phyloP scores from a whole-genome alignment of 2,797 vertebrate genomes.

The Aselliscus stoliczkanus region DNA sequence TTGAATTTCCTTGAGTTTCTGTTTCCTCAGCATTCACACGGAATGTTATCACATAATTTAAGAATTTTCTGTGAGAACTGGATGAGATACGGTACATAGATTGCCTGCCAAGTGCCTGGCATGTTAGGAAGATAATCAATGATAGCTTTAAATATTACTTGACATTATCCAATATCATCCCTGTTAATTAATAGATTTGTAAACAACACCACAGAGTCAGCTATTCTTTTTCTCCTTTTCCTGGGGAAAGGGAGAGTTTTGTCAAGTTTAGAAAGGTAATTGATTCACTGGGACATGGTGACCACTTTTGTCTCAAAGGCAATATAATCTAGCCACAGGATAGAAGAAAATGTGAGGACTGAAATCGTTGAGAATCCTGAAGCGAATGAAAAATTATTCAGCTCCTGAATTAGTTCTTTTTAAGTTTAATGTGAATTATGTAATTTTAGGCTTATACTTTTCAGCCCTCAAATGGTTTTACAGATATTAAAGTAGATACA shows the following conservation, averaged over 20 bases:
- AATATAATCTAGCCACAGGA: neutral
- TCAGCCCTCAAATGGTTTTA: neutral
- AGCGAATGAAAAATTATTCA: neutral
- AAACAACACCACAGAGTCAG: neutral
- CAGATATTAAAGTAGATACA: neutral
- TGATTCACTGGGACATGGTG: neutral
- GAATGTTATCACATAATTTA: neutral
- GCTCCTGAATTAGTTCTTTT: neutral
- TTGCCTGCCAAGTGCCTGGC: too few relatives aligned
- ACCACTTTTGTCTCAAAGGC: neutral
- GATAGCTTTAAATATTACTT: neutral
- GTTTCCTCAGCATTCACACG: neutral
- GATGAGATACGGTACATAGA: neutral
- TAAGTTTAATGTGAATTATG: neutral
- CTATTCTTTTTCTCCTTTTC: neutral
- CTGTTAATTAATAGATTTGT: neutral
- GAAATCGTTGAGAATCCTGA: neutral
- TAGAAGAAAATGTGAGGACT: neutral
- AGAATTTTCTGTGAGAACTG: neutral
- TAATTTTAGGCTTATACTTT: neutral
- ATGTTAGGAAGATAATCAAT: neutral
- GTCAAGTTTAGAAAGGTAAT: neutral
- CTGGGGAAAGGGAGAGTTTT: neutral
- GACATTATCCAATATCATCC: neutral
- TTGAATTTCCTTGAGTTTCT: neutral